phyloP scores from a whole-genome alignment of 1,140 invertebrate genomes.

The Charaxes varanes region DNA sequence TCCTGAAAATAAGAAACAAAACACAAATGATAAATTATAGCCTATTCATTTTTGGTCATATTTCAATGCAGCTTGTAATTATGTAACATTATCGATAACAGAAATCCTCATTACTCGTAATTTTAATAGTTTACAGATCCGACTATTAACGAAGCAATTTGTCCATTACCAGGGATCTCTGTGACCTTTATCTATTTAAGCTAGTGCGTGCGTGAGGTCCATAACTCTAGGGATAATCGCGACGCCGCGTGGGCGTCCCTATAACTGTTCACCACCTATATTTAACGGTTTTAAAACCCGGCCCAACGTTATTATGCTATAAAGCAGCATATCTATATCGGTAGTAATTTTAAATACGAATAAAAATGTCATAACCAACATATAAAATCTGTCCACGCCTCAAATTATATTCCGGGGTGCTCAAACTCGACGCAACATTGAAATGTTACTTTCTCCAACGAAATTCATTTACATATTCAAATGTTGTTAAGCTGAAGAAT shows the following conservation, averaged over 20 bases:
- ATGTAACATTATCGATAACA: too few species aligned
- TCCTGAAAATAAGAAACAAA: too few species aligned
- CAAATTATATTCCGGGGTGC: background rate
- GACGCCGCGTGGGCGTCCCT: slow-evolving; percentile 30
- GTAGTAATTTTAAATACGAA: slow-evolving; percentile 2
- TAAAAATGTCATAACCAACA: slow-evolving; percentile 4
- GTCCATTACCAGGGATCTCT: slow-evolving; percentile 20
- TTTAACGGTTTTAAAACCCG: slow-evolving; percentile 19
- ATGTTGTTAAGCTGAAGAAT: too few species aligned
- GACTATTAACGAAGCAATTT: too few species aligned
- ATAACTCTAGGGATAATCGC: slow-evolving; percentile 34
- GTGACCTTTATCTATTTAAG: slow-evolving; percentile 27
- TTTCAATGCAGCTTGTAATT: too few species aligned
- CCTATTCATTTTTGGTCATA: too few species aligned
- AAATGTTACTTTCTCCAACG: background rate
- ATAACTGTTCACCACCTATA: slow-evolving; percentile 27
- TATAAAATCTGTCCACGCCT: slow-evolving; percentile 6
- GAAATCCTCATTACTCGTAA: too few species aligned
- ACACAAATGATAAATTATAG: too few species aligned
- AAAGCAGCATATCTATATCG: slow-evolving; percentile 5
- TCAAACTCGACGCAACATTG: background rate
- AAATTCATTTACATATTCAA: too few species aligned
- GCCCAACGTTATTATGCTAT: background rate
- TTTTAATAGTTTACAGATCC: too few species aligned
- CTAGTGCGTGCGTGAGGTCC: slow-evolving; percentile 30